Evolutionary conservation across 2,113 vertebrate species (phyloP).

Genomic region (Mionectes macconnelli): DNA sequence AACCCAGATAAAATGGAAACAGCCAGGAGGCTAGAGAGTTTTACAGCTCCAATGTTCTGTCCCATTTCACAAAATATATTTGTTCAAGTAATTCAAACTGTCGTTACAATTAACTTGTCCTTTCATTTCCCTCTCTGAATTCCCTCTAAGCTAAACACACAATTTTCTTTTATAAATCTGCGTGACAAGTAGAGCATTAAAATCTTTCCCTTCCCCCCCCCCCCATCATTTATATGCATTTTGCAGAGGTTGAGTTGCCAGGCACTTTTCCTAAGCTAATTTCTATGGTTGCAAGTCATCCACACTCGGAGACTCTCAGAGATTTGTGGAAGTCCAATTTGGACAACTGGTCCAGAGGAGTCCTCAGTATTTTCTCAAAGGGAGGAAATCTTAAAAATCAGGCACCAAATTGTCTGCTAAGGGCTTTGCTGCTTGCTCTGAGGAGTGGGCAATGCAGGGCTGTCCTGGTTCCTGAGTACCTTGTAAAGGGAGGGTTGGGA

Average conservation of each 20-base stretch:
- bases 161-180: constrained; percentile 58
- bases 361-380: neutral
- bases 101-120: constrained; percentile 38
- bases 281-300: neutral
- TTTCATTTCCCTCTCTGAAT: constrained; percentile 35
- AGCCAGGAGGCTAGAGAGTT: neutral
- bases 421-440: neutral
- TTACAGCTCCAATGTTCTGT: constrained; percentile 15
- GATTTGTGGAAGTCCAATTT: neutral
- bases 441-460: neutral
- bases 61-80: constrained; percentile 47
- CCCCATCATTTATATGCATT: neutral
- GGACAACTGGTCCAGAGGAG: neutral
- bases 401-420: neutral
- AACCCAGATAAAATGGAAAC: constrained; percentile 2
- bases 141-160: constrained; percentile 48
- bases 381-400: neutral
- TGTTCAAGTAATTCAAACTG: constrained; percentile 55
- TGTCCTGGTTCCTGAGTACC: neutral
- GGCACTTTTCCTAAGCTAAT: neutral
- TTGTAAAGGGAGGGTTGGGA: neutral
- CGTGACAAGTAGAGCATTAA: constrained; percentile 49
- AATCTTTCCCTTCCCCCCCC: neutral
- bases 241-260: neutral
- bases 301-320: neutral